These are phyloP conservation scores for Melanotaenia duboulayi DNA, from an alignment of 2,113 vertebrate genomes.

Conservation along the genomic window DNA sequence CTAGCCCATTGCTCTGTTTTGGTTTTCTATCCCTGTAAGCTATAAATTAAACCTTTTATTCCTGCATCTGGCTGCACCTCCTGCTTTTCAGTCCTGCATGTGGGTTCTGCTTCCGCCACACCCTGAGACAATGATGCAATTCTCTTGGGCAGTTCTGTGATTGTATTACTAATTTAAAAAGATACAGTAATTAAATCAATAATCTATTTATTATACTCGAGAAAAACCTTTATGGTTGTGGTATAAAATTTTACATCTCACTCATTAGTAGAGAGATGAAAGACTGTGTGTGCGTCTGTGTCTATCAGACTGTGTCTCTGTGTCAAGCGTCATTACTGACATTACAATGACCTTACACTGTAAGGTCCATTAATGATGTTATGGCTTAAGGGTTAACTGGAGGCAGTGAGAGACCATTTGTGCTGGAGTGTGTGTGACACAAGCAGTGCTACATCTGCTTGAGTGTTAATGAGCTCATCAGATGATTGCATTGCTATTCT, in stretches of 20 bases:
- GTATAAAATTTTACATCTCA: constrained; percentile 26
- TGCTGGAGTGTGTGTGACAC: neutral
- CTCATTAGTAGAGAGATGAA: neutral
- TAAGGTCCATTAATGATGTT: constrained; percentile 22
- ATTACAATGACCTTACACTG: constrained; percentile 25
- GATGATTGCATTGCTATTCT: neutral
- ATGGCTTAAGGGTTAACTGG: constrained; percentile 25
- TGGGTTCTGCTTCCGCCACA: too few relatives aligned
- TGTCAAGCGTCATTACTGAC: constrained; percentile 13
- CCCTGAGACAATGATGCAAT: constrained; percentile 36
- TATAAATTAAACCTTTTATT: too few relatives aligned
- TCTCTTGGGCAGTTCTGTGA: constrained; percentile 47
- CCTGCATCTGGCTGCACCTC: too few relatives aligned
- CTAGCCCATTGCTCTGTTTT: too few relatives aligned
- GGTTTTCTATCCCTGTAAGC: too few relatives aligned
- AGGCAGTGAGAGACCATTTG: neutral
- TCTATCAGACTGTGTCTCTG: constrained; percentile 3
- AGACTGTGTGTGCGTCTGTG: neutral
- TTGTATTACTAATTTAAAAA: constrained; percentile 53
- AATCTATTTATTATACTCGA: constrained; percentile 53
- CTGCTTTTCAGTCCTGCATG: too few relatives aligned
- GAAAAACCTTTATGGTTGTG: constrained; percentile 51
- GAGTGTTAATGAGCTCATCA: neutral
- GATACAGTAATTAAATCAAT: constrained; percentile 64
- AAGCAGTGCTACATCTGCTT: neutral